Conservation (phyloP, 2,797 vertebrate species). For the Cacajao melanocephalus region DNA sequence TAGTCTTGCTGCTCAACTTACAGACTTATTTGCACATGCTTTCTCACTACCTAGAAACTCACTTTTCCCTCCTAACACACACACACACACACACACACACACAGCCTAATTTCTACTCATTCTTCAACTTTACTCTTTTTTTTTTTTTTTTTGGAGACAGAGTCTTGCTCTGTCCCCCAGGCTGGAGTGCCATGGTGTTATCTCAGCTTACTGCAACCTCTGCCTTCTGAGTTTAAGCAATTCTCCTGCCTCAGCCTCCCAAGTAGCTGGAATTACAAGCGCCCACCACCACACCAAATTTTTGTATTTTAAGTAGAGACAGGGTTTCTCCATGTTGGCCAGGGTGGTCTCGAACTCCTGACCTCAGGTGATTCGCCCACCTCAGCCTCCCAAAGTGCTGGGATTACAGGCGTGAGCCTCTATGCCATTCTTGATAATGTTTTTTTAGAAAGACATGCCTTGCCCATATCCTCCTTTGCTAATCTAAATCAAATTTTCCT, state of each 20-base stretch:
- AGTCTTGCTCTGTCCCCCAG: background rate
- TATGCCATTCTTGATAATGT: background rate
- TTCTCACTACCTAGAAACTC: background rate
- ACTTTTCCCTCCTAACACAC: background rate
- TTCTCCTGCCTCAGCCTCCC: too few species aligned
- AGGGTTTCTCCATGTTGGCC: too few species aligned
- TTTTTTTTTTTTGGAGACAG: too few species aligned
- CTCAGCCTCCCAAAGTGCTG: too few species aligned
- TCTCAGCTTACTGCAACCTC: too few species aligned
- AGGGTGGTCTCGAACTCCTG: too few species aligned
- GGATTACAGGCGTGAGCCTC: too few species aligned
- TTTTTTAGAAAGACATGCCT: background rate
- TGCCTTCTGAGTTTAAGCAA: too few species aligned
- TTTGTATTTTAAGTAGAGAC: too few species aligned
- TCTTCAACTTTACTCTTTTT: background rate
- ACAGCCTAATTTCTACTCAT: background rate
- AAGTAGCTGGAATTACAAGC: too few species aligned
- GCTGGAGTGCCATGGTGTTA: background rate
- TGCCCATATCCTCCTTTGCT: background rate
- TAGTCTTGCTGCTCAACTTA: background rate
- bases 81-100: background rate
- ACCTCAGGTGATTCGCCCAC: too few species aligned
- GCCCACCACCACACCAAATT: too few species aligned
- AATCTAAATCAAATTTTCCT: background rate
- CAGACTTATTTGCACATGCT: background rate